Evolutionary conservation across 2,113 vertebrate genomes (phyloP), one percentile per base, ranked within the genome.

Genomic region (Ammospiza caudacuta): DNA sequence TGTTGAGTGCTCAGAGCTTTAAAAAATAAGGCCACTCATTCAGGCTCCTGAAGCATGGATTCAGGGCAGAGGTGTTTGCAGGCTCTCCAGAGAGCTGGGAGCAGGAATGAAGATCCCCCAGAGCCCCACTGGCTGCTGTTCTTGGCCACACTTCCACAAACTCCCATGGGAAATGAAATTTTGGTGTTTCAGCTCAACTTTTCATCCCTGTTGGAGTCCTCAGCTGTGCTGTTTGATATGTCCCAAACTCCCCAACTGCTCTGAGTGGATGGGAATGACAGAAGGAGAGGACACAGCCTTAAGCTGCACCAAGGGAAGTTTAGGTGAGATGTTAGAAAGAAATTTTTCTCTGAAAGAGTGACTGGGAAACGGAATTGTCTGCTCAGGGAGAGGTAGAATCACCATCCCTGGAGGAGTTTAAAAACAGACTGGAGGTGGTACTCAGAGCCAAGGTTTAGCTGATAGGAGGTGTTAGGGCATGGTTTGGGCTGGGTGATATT

Each of bases 1-100:
- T 59, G 52, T 68, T 55, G 95, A 91, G 91, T 66, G 74, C 57
- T 73, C 43, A 15, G 78, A 70, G 75, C 70, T 85, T 91, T 59
- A 55, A 63, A 89, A 82, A 82, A 91, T 39, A 63, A 0, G 6
- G 86, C 64, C 77, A 27, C 25, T 87, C 59, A 25, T 64, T 66
- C 52, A 51, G 90, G 27, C 41, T 81, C 63, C 95, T 69, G 74
- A n/a, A 63, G 21, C 12, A 2, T 3, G 47, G 58, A 47, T 57
- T 44, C 18, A 72, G 58, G 82, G 64, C 10, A 83, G 73, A 89
- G 83, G 83, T 61, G 61, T 28, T 61, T 29, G 41, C 31, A 18
- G 72, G 76, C 44, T 85, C 67, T 37, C n/a, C 15, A 35, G 44
- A 41, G 86, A 16, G 33, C 4, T 8, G 13, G 76, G 12, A 20